phyloP scores from a whole-genome alignment of 2,888 invertebrate species.

The Gari tellinella region DNA sequence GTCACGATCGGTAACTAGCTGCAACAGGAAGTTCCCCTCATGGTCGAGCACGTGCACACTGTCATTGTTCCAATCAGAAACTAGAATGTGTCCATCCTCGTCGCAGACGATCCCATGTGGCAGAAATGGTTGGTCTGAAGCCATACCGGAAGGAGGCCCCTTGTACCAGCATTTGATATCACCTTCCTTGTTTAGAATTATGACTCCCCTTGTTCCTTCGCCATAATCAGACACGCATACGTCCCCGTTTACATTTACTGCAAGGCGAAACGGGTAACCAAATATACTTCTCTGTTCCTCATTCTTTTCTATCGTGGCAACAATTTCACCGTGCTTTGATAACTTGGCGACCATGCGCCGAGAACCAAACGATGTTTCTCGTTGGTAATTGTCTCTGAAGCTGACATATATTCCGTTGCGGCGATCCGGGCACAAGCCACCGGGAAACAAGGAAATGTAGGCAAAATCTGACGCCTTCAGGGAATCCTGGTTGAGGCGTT shows the following conservation, averaged over 20 bases:
- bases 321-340: slow-evolving; percentile 56
- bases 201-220: slow-evolving; percentile 57
- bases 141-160: slow-evolving; percentile 35
- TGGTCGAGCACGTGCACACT: slow-evolving; percentile 59
- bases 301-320: slow-evolving; percentile 56
- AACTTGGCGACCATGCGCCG: slow-evolving; percentile 60
- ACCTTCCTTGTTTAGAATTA: slow-evolving; percentile 50
- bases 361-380: slow-evolving; percentile 43
- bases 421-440: slow-evolving; percentile 54
- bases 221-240: slow-evolving; percentile 62
- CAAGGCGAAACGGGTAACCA: slow-evolving; percentile 60
- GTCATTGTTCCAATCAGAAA: slow-evolving; percentile 67
- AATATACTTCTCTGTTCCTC: slow-evolving; percentile 58
- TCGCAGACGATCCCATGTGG: slow-evolving; percentile 64
- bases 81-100: slow-evolving; percentile 57
- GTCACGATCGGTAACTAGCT: slow-evolving; percentile 48
- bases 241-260: slow-evolving; percentile 57
- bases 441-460: slow-evolving; percentile 53
- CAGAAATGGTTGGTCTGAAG: slow-evolving; percentile 59
- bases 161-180: slow-evolving; percentile 48
- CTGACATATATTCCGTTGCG: slow-evolving; percentile 57
- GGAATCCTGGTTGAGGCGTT: slow-evolving; percentile 55
- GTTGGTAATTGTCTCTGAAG: slow-evolving; percentile 58
- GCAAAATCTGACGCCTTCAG: slow-evolving; percentile 61
- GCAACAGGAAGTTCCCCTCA: slow-evolving; percentile 54